A percentile compares a stretch with the other conserved stretches of the same genome.
These are phyloP conservation scores for Lycopodina hypogea DNA, from an alignment of 37 sponge, comb jelly and placozoan genomes.

Conservation along the genomic window DNA sequence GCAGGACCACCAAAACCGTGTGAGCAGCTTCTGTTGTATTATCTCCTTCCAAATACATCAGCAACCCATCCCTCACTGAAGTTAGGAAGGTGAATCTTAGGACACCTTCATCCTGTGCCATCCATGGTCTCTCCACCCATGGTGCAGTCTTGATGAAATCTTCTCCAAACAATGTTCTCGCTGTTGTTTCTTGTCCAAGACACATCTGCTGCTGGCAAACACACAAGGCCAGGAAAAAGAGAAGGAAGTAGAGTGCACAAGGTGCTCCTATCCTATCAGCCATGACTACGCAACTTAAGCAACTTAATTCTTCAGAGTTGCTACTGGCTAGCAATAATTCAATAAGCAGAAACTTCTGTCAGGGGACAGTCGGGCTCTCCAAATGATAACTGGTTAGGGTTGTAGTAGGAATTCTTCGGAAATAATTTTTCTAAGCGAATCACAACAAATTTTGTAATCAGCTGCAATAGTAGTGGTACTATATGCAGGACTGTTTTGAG, in stretches of 20 bases:
- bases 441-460: too few relatives aligned
- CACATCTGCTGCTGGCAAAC: background rate
- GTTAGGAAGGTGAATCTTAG: constrained; percentile 25
- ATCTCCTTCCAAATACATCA: constrained; percentile 11
- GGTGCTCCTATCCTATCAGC: too few relatives aligned
- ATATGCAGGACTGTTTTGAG: too few relatives aligned
- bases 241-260: background rate
- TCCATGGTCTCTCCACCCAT: constrained; percentile 5
- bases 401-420: too few relatives aligned
- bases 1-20: background rate
- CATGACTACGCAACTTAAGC: too few relatives aligned
- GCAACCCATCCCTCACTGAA: constrained; percentile 2
- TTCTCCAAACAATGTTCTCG: constrained; percentile 19
- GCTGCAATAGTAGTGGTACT: too few relatives aligned
- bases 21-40: background rate
- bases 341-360: too few relatives aligned
- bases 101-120: background rate
- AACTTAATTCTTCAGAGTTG: too few relatives aligned
- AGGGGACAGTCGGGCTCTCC: too few relatives aligned
- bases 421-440: too few relatives aligned
- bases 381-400: too few relatives aligned
- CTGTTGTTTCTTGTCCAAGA: background rate
- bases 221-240: background rate
- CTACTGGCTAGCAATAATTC: too few relatives aligned
- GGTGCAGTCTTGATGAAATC: constrained; percentile 13